Evolutionary conservation across 2,113 vertebrate genomes (phyloP), one percentile per base, ranked within the genome.

Genomic region (Columba janthina): DNA sequence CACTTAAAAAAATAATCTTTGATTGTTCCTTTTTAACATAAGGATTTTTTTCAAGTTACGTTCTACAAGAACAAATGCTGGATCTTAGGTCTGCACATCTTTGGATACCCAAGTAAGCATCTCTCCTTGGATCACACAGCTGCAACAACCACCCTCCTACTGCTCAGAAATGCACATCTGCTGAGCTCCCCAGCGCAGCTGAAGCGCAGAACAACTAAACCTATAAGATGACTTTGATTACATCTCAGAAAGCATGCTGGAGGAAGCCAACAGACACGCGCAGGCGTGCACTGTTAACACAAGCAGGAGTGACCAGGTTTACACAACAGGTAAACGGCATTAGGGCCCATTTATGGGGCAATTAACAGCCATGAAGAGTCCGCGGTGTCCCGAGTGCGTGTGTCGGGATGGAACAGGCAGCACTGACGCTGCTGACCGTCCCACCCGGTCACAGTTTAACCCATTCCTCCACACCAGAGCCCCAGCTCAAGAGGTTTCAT

Each of bases 171-270:
- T 19, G 18, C 44, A 46, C 21, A 4, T 1, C 57, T 2, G 36
- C 3, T 2, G 72, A 70, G 85, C 70, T 44, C 29, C 70, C 11
- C 2, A 21, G 38, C 4, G 54, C 8, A 20, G 26, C 0, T 57
- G 31, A 42, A 82, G 60, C 28, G 24, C 20, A 0, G 2, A 11
- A 21, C 15, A 42, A 73, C 9, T 22, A 73, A 44, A 44, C 3
- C 60, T 50, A 1, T 14, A 1, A 5, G 8, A 12, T 1, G 2
- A 11, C 36, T 44, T 16, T 2, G 73, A 20, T 22, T 6, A 0
- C 0, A 3, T 6, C 78, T 48, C 65, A 72, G 48, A 56, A 71
- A 65, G 24, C 54, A 6, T 0, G 1, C 2, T 4, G 44, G 76
- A 26, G 13, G 13, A 38, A 46, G n/a, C 56, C 38, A 29, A 22